Percentiles rank a stretch among this genome's conserved stretches.
Conservation (phyloP, 2,113 vertebrate genomes). For the Syrmaticus mikado region DNA sequence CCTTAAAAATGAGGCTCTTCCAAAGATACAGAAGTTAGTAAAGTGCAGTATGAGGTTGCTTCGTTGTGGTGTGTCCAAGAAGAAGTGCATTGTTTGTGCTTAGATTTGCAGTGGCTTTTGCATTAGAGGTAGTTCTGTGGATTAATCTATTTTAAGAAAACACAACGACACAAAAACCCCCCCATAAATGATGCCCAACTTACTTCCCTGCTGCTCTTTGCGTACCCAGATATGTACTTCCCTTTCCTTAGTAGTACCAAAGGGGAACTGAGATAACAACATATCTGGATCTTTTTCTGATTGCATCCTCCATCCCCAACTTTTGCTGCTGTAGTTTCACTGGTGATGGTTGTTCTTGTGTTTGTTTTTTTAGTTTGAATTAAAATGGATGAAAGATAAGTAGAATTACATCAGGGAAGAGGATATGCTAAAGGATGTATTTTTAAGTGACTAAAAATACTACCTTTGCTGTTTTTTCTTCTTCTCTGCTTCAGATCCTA, state of each 20-base stretch:
- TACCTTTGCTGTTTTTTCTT: not conserved
- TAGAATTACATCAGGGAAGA: not conserved
- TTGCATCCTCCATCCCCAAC: not conserved
- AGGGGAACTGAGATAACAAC: not conserved
- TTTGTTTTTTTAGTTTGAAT: not conserved
- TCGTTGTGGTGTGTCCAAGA: not conserved
- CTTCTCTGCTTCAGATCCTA: not conserved
- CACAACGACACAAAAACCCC: rapidly evolving
- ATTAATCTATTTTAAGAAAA: not conserved
- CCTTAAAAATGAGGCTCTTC: not conserved
- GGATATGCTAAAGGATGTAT: not conserved
- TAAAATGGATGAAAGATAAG: not conserved
- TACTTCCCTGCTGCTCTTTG: not conserved
- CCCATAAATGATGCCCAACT: not conserved
- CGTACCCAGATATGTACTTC: not conserved
- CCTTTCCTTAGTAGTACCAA: not conserved
- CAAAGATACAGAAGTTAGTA: not conserved
- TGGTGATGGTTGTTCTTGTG: no score
- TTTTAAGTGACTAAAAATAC: not conserved
- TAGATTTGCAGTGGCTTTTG: not conserved
- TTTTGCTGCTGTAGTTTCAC: not conserved
- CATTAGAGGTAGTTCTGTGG: not conserved
- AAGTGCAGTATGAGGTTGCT: not conserved
- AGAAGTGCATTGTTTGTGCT: not conserved
- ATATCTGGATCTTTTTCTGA: not conserved